These are phyloP conservation scores for Eilema depressum DNA, from an alignment of 2,888 invertebrate genomes.

Conservation along the genomic window DNA sequence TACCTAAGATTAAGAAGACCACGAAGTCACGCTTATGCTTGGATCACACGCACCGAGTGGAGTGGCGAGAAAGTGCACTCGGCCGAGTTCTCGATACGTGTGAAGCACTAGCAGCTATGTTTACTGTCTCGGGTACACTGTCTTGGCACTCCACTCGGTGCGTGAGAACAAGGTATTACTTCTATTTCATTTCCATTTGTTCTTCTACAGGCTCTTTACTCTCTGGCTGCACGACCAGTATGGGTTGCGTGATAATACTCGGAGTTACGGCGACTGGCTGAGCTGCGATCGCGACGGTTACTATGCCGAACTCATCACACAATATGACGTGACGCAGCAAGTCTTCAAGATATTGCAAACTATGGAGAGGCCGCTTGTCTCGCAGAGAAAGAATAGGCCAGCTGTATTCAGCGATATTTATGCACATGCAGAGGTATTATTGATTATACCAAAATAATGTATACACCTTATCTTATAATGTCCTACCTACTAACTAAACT, in stretches of 20 bases:
- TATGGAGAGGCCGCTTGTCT: constrained; percentile 77
- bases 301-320: constrained; percentile 75
- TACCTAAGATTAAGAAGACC: too few relatives aligned
- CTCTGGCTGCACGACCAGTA: constrained; percentile 78
- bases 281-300: constrained; percentile 77
- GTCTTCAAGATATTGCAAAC: constrained; percentile 73
- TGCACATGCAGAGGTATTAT: constrained; percentile 75
- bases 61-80: too few relatives aligned
- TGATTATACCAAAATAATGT: neutral
- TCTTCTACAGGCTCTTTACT: constrained; percentile 66
- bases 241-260: constrained; percentile 76
- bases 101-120: too few relatives aligned
- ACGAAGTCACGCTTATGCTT: too few relatives aligned
- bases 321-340: constrained; percentile 77
- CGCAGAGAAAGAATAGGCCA: constrained; percentile 68
- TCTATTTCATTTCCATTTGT: neutral
- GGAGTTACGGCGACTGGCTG: constrained; percentile 62
- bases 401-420: constrained; percentile 77
- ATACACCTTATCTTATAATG: too few relatives aligned
- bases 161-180: too few relatives aligned
- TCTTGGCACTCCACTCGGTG: too few relatives aligned
- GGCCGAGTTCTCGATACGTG: too few relatives aligned
- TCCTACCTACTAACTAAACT: too few relatives aligned
- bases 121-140: too few relatives aligned
- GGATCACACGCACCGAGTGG: too few relatives aligned